Evolutionary conservation across 2,888 invertebrate genomes (phyloP).

Genomic region (Cyaniris semiargus): DNA sequence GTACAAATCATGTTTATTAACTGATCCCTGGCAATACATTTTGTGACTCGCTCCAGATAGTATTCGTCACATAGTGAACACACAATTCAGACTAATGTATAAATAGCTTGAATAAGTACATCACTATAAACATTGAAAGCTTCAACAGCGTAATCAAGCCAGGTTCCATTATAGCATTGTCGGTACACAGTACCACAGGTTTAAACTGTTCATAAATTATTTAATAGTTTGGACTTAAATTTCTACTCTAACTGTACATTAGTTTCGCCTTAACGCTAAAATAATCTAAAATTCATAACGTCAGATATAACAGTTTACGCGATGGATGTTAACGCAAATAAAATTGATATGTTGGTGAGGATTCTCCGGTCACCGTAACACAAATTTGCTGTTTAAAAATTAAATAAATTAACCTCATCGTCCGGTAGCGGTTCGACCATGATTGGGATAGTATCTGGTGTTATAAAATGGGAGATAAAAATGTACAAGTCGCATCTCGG

Average conservation of each 20-base stretch:
- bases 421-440: constrained; percentile 66
- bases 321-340: constrained; percentile 63
- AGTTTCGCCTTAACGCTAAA: constrained; percentile 82
- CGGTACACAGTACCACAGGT: constrained; percentile 73
- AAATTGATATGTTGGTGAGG: constrained; percentile 72
- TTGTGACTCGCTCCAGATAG: constrained; percentile 67
- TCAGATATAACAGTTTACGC: constrained; percentile 68
- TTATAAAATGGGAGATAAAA: constrained; percentile 45
- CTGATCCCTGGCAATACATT: constrained; percentile 83
- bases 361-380: constrained; percentile 65
- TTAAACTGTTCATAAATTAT: constrained; percentile 74
- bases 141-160: constrained; percentile 66
- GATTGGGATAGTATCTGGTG: constrained; percentile 60
- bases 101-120: constrained; percentile 59
- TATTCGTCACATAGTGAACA: constrained; percentile 56
- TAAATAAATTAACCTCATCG: constrained; percentile 66
- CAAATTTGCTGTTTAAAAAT: constrained; percentile 62
- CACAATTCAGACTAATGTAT: constrained; percentile 55
- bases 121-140: constrained; percentile 73
- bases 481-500: constrained; percentile 59
- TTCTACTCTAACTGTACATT: constrained; percentile 82
- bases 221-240: constrained; percentile 78
- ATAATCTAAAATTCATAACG: constrained; percentile 79
- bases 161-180: constrained; percentile 65
- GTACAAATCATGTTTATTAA: constrained; percentile 88